These are phyloP conservation scores for Scyliorhinus canicula DNA, from an alignment of 2,797 vertebrate genomes.

Conservation along the genomic window DNA sequence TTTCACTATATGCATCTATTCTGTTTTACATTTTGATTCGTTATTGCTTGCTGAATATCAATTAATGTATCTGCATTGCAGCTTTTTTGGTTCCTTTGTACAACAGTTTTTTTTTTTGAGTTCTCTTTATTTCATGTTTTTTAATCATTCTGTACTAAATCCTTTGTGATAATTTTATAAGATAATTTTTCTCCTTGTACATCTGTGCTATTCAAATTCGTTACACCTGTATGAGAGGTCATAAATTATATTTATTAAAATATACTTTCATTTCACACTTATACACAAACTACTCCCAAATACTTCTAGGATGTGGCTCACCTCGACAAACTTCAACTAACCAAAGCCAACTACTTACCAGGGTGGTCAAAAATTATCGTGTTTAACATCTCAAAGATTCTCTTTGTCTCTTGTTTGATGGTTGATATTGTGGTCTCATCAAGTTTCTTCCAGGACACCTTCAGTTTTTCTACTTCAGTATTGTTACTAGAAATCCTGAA, in stretches of 20 bases:
- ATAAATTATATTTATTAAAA: neutral
- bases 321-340: neutral
- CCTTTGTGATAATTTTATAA: neutral
- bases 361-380: constrained; percentile 20
- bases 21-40: neutral
- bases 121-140: neutral
- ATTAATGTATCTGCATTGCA: neutral
- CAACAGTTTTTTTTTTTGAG: neutral
- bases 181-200: neutral
- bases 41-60: neutral
- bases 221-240: neutral
- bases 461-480: constrained; percentile 28
- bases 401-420: constrained; percentile 31
- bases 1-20: neutral
- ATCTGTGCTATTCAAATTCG: neutral
- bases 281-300: neutral
- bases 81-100: neutral
- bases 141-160: neutral
- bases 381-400: constrained; percentile 33
- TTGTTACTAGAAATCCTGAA: constrained; percentile 35
- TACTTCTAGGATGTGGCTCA: neutral
- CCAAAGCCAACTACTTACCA: neutral
- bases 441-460: constrained; percentile 18
- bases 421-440: constrained; percentile 14
- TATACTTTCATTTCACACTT: neutral